Evolutionary conservation across 2,888 invertebrate genomes (phyloP).

Genomic region (Hypercompe scribonia): DNA sequence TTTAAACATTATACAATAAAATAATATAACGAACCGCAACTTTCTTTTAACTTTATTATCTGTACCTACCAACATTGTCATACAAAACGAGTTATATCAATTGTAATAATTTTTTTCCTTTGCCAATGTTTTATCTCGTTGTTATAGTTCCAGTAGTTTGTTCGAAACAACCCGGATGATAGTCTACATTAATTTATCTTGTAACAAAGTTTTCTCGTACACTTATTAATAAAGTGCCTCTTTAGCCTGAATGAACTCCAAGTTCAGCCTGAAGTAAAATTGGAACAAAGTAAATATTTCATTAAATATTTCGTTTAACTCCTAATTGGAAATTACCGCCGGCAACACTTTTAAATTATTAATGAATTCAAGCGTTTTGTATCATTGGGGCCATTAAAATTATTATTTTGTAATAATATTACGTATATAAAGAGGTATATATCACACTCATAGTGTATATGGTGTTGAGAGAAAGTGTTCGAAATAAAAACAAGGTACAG

Average conservation of each 20-base stretch:
- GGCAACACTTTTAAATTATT: constrained; percentile 39
- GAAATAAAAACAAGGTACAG: too few relatives aligned
- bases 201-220: not conserved
- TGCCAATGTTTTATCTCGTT: not conserved
- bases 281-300: constrained; percentile 26
- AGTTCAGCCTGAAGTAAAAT: not conserved
- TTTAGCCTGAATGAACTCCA: constrained; percentile 6
- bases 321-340: constrained; percentile 42
- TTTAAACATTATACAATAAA: too few relatives aligned
- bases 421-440: too few relatives aligned
- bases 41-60: not conserved
- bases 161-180: not conserved
- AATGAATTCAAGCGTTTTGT: constrained; percentile 46
- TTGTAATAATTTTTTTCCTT: not conserved
- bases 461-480: too few relatives aligned
- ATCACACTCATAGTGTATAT: too few relatives aligned
- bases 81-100: not conserved
- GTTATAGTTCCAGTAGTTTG: not conserved
- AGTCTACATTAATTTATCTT: not conserved
- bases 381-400: constrained; percentile 24
- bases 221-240: constrained; percentile 28
- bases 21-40: not conserved
- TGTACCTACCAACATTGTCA: not conserved
- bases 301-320: constrained; percentile 41
- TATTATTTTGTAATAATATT: not conserved